phyloP scores from a whole-genome alignment of 2,888 invertebrate species.

The Hylaea fasciaria region DNA sequence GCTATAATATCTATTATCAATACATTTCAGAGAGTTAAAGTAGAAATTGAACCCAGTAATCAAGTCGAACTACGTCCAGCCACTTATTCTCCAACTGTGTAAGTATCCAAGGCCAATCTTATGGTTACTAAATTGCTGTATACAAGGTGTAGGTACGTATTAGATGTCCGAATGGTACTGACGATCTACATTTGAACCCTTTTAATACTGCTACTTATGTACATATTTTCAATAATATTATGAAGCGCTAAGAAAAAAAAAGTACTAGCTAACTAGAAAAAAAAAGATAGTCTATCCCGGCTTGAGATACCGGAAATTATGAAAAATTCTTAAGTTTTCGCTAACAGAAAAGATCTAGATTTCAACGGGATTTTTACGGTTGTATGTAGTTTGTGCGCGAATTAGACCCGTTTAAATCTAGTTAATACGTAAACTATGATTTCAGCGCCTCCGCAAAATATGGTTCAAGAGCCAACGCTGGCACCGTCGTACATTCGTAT shows the following conservation, averaged over 20 bases:
- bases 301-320: too few species aligned
- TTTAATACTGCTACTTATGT: not conserved
- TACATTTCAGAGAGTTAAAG: slow-evolving; percentile 61
- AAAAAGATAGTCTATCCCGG: too few species aligned
- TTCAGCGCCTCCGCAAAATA: slow-evolving; percentile 76
- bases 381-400: too few species aligned
- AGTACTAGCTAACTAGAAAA: too few species aligned
- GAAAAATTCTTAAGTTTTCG: too few species aligned
- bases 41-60: slow-evolving; percentile 53
- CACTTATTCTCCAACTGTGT: slow-evolving; percentile 63
- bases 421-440: slow-evolving; percentile 30
- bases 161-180: not conserved
- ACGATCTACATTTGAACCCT: not conserved
- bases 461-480: slow-evolving; percentile 81
- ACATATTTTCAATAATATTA: too few species aligned
- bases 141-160: too few species aligned
- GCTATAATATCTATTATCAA: slow-evolving; percentile 3
- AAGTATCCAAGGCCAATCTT: slow-evolving; percentile 35
- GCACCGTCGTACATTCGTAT: slow-evolving; percentile 86
- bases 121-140: slow-evolving; percentile 42
- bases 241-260: too few species aligned
- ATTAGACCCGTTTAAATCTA: too few species aligned
- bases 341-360: too few species aligned
- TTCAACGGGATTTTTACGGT: too few species aligned
- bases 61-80: slow-evolving; percentile 59